phyloP scores from a whole-genome alignment of 2,797 vertebrate genomes.

The Pipistrellus nathusii region DNA sequence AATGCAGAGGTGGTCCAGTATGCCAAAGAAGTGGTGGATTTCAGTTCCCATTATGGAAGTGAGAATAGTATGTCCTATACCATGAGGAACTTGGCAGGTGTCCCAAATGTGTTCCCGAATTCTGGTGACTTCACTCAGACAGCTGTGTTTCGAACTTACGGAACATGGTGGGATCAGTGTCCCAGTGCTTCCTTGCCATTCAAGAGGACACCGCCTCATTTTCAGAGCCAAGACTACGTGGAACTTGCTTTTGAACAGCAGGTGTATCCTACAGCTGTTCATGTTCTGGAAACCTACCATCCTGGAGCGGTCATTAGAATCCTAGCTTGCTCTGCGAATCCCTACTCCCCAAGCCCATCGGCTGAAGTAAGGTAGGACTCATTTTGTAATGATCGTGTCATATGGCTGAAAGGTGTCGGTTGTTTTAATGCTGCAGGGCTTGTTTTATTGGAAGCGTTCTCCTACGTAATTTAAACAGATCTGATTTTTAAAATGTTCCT shows the following conservation, averaged over 20 bases:
- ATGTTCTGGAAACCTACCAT: constrained; percentile 98
- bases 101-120: constrained; percentile 97
- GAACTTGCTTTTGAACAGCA: constrained; percentile 97
- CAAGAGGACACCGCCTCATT: constrained; percentile 92
- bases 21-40: constrained; percentile 98
- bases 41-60: constrained; percentile 99
- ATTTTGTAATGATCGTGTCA: constrained; percentile 12
- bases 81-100: constrained; percentile 98
- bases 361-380: constrained; percentile 95
- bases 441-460: not conserved
- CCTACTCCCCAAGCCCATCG: constrained; percentile 95
- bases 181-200: constrained; percentile 92
- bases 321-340: constrained; percentile 97
- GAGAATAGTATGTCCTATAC: constrained; percentile 99
- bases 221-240: constrained; percentile 96
- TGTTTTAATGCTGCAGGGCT: not conserved
- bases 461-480: constrained; percentile 43
- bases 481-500: constrained; percentile 28
- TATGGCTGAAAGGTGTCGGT: not conserved
- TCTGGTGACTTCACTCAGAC: constrained; percentile 99
- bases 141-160: constrained; percentile 97
- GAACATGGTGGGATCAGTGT: constrained; percentile 97
- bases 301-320: constrained; percentile 97
- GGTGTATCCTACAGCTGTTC: constrained; percentile 97
- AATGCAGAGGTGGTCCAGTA: constrained; percentile 96